A percentile compares a stretch with the other conserved stretches of the same genome.
These are phyloP conservation scores for Chaenodraco wilsoni DNA, from an alignment of 2,797 vertebrate species.

Conservation along the genomic window DNA sequence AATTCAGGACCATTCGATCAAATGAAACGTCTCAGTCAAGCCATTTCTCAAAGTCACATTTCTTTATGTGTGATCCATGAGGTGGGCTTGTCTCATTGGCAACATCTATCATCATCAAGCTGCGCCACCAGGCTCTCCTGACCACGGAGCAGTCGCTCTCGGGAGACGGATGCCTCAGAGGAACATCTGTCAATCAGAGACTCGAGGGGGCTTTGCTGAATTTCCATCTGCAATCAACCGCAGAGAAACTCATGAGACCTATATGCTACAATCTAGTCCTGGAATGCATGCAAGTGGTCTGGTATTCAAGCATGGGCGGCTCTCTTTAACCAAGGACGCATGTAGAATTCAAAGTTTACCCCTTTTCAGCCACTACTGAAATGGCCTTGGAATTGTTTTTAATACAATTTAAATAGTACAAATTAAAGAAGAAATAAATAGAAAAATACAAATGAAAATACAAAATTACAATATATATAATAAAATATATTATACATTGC, in stretches of 20 bases:
- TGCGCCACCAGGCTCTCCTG: conserved; percentile 67
- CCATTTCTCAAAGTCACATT: conserved; percentile 82
- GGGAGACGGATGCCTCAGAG: conserved; percentile 60
- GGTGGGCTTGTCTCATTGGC: conserved; percentile 67
- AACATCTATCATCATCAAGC: conserved; percentile 84
- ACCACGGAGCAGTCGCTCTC: conserved; percentile 74
- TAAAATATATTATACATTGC: too few species aligned
- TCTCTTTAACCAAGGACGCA: conserved; percentile 16
- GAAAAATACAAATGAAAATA: too few species aligned
- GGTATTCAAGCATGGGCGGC: neutral
- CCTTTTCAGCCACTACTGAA: too few species aligned
- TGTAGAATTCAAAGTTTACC: too few species aligned
- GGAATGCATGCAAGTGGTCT: conserved; percentile 6
- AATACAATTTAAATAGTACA: too few species aligned
- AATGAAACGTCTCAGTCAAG: conserved; percentile 72
- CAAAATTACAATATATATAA: too few species aligned
- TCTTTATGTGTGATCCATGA: conserved; percentile 80
- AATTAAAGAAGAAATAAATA: too few species aligned
- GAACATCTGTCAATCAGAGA: conserved; percentile 78
- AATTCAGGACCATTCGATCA: conserved; percentile 77
- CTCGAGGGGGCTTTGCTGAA: conserved; percentile 38
- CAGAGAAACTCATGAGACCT: conserved; percentile 52
- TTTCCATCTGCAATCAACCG: conserved; percentile 70
- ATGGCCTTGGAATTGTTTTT: too few species aligned
- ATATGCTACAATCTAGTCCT: conserved; percentile 9